Percentiles rank a stretch among this genome's conserved stretches.
Conservation (phyloP, 2,888 invertebrate genomes). For the Onchidella celtica region DNA sequence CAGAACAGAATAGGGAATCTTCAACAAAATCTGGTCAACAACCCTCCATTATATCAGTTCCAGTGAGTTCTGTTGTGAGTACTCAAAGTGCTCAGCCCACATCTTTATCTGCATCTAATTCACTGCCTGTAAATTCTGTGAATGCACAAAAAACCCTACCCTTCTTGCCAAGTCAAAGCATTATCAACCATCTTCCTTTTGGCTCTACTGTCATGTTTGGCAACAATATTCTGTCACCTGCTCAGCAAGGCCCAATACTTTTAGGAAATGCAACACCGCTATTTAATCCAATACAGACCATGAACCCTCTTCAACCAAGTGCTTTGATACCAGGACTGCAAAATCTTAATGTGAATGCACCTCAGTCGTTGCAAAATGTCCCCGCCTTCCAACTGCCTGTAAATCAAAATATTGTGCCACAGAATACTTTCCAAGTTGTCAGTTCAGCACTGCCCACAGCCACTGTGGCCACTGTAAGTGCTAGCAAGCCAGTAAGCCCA, state of each 20-base stretch:
- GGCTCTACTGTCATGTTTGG: neutral
- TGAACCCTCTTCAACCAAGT: neutral
- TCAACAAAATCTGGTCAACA: neutral
- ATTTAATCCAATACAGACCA: neutral
- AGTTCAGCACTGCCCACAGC: neutral
- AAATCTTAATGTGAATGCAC: neutral
- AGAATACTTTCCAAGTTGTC: neutral
- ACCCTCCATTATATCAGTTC: neutral
- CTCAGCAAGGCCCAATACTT: neutral
- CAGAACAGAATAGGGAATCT: neutral
- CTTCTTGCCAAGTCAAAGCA: neutral
- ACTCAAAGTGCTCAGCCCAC: neutral
- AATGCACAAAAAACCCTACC: too few species aligned
- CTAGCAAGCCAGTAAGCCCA: neutral
- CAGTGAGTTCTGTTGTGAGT: neutral
- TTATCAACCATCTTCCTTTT: neutral
- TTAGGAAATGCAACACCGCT: neutral
- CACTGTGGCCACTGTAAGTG: neutral
- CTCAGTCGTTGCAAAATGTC: neutral
- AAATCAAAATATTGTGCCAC: slow-evolving; percentile 2
- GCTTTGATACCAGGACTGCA: slow-evolving; percentile 2
- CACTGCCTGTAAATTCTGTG: neutral
- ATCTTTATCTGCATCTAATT: neutral
- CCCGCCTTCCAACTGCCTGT: neutral
- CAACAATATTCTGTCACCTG: neutral